Evolutionary conservation across 2,113 vertebrate genomes (phyloP).

Genomic region (Oceanodroma tethys): DNA sequence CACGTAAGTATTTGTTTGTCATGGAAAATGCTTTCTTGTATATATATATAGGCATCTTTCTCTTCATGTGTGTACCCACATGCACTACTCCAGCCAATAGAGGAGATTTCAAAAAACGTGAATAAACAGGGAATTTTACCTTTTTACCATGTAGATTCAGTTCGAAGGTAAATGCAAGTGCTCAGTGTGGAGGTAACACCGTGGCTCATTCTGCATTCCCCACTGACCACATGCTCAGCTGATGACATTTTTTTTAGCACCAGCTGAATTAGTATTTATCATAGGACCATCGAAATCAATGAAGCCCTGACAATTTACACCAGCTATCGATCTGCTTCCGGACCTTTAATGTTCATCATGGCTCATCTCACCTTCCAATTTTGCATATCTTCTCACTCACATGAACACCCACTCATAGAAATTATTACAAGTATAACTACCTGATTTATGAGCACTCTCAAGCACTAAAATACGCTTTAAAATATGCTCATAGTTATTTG

Average conservation of each 20-base stretch:
- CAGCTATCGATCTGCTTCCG: neutral
- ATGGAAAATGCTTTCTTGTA: neutral
- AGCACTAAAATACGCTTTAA: neutral
- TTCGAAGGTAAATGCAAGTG: neutral
- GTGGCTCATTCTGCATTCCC: neutral
- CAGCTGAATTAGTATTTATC: neutral
- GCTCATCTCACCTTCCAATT: neutral
- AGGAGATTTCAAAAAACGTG: neutral
- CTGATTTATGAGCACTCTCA: neutral
- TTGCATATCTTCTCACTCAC: neutral
- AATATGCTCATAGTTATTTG: neutral
- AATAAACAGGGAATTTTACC: neutral
- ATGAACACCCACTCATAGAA: neutral
- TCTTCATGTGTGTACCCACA: neutral
- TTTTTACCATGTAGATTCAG: neutral
- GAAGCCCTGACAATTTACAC: slow-evolving; percentile 28
- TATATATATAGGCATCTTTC: neutral
- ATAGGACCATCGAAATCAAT: neutral
- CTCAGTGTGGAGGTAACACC: neutral
- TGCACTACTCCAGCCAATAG: neutral
- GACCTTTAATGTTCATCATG: neutral
- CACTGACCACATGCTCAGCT: neutral
- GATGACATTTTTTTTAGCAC: neutral
- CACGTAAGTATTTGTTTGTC: neutral
- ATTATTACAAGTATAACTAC: neutral